Base-by-base conservation (phyloP, 2,797 vertebrate species). In the Gambusia yucatana region DNA sequence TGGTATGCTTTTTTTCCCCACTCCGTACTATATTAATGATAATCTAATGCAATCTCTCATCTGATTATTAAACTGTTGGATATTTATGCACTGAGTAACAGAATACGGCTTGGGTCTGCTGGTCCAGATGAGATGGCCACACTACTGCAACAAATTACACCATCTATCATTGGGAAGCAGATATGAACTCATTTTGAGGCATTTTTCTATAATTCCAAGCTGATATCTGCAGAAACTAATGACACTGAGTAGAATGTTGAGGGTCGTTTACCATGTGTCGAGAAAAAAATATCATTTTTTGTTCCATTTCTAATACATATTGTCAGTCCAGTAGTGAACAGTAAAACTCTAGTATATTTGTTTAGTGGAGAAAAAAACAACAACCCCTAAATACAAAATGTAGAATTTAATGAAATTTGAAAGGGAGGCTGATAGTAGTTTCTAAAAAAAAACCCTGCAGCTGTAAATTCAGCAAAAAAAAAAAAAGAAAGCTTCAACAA, bases 1-100 rank as follows among this genome's bases (percentile, higher is more conserved):
- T 20, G 93, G 93, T 93, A 93, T 82, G 90, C 14, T 75, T 20
- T 17, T 76, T 74, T 20, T 0, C 4, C 5, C 5, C 5, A 1
- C 46, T 47, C 46, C 8, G 77, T 39, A 52, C 36, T 59, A 43
- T 65, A 52, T 11, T 76, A 3, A 2, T 73, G 5, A 41, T 2
- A 69, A 36, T 46, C 0, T 13, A 59, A 44, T 6, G 16, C 52
- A 48, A 61, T 52, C 22, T 44, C 39, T 33, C 7, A 1, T 8
- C 1, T 39, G 4, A 44, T 22, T 52, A 33, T 43, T 3, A 17
- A 69, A 1, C 7, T 30, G 7, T 43, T 77, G 17, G 52, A 9
- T 33, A 33, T 72, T 4, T 39, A 59, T 59, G n/a, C 3, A 22
- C 39, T 25, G 41, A 17, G 2, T 59, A 36, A 41, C 43, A 13